Conservation (phyloP, 2,888 invertebrate species). For the Pegoplata infirma region DNA sequence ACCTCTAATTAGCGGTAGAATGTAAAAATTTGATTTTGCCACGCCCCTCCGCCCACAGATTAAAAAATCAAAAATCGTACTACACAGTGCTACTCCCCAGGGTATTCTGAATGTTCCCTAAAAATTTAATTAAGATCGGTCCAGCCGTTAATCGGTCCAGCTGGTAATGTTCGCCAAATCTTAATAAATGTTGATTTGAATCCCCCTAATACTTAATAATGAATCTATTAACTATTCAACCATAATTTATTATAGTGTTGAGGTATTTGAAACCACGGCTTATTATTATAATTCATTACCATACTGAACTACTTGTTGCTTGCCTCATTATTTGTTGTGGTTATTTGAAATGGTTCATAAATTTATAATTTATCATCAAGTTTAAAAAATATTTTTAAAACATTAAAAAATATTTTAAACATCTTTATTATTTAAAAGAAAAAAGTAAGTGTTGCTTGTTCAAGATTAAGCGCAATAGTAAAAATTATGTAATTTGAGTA, state of each 20-base stretch:
- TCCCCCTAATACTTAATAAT: slow-evolving; percentile 7
- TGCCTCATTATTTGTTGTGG: background rate
- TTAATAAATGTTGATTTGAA: no score
- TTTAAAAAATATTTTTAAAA: background rate
- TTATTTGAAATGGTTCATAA: slow-evolving; percentile 4
- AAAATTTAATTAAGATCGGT: no score
- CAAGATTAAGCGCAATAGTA: background rate
- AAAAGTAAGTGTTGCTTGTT: background rate
- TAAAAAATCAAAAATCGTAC: no score
- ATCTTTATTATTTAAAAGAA: background rate
- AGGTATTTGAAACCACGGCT: background rate
- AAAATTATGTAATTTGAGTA: background rate
- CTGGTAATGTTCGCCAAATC: no score
- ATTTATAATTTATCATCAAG: background rate
- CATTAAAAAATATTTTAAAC: background rate
- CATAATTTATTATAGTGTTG: background rate
- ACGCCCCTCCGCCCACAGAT: no score
- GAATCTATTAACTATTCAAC: slow-evolving; percentile 4
- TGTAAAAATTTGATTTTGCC: no score
- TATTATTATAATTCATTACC: background rate
- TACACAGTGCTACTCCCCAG: no score
- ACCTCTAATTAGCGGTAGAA: no score
- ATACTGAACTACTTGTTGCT: background rate
- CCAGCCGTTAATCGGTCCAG: no score
- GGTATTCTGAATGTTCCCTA: no score